phyloP scores from a whole-genome alignment of 2,113 vertebrate genomes.

The Passer montanus region DNA sequence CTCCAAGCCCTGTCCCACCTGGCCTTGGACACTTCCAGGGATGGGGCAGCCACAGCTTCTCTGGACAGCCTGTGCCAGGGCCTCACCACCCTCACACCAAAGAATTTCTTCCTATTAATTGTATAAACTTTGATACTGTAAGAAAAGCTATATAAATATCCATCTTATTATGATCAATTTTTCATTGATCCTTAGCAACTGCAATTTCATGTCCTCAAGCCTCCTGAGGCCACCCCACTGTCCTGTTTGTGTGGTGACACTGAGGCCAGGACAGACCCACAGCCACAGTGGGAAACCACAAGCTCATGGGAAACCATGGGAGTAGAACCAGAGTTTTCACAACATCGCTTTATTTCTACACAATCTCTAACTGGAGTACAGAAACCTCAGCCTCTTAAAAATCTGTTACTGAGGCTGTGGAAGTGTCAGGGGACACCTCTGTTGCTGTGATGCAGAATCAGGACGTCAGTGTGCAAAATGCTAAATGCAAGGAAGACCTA shows the following conservation, averaged over 20 bases:
- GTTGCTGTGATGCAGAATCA: neutral
- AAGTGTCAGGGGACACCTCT: neutral
- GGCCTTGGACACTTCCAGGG: neutral
- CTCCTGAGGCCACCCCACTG: neutral
- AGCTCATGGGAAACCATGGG: accelerated
- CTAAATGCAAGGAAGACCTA: neutral
- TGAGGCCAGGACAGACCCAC: neutral
- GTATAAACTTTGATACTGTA: neutral
- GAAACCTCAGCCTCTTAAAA: neutral
- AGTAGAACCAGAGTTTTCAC: neutral
- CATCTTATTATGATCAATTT: neutral
- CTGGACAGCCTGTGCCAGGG: neutral
- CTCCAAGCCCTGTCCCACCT: neutral
- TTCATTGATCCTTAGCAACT: neutral
- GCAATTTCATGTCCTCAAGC: neutral
- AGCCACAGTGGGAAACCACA: neutral
- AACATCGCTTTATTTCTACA: neutral
- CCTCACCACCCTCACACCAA: neutral
- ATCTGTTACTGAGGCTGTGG: neutral
- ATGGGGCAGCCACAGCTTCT: neutral
- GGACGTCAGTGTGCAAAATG: neutral
- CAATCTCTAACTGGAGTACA: neutral
- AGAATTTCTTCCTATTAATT: neutral
- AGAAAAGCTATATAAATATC: neutral
- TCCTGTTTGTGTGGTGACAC: neutral